Conservation (phyloP, 2,888 invertebrate species). For the Apantesis nais region DNA sequence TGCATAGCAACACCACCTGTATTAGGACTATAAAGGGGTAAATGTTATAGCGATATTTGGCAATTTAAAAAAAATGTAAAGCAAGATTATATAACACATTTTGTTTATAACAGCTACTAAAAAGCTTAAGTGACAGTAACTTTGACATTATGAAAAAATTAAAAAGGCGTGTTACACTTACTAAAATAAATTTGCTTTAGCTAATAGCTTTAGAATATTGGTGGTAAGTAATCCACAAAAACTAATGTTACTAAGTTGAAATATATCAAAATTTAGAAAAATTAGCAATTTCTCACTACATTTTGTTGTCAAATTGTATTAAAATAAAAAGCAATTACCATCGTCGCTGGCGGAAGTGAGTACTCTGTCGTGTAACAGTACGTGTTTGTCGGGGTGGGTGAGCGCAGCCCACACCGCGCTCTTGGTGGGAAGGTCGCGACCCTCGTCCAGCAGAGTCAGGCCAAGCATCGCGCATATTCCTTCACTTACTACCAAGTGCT, state of each 20-base stretch:
- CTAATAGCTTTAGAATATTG: neutral
- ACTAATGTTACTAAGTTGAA: neutral
- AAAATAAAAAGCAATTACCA: conserved; percentile 66
- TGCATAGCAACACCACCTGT: conserved; percentile 91
- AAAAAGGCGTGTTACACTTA: neutral
- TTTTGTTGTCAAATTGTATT: neutral
- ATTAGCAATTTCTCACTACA: neutral
- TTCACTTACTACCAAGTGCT: conserved; percentile 72
- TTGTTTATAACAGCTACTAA: neutral
- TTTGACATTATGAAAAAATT: neutral
- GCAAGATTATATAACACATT: neutral
- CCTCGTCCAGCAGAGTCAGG: conserved; percentile 60
- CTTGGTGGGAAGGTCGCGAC: conserved; percentile 51
- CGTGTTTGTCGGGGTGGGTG: conserved; percentile 91
- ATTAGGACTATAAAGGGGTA: conserved; percentile 84
- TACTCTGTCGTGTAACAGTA: conserved; percentile 93
- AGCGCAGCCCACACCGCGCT: conserved; percentile 88
- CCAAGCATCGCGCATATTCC: conserved; percentile 72
- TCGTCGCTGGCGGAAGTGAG: conserved; percentile 90
- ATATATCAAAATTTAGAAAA: neutral
- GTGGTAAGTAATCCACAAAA: neutral
- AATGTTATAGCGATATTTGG: conserved; percentile 67
- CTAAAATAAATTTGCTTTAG: neutral
- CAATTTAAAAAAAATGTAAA: conserved; percentile 27
- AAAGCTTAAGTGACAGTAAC: neutral